phyloP scores from a whole-genome alignment of 1,140 invertebrate species.

The Lasioglossum baleicum region DNA sequence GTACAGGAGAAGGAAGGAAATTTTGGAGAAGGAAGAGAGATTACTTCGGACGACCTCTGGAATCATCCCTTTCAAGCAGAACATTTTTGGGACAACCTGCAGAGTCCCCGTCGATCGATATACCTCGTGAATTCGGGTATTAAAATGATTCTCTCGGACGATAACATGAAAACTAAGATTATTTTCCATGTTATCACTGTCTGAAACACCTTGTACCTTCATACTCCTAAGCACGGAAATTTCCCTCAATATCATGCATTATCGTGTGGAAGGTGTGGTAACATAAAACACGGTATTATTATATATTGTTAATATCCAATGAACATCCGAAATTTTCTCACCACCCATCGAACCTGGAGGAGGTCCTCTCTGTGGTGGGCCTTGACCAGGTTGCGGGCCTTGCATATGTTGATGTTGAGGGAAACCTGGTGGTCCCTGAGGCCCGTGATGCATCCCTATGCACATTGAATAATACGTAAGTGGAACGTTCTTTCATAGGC shows the following conservation, averaged over 20 bases:
- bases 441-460: conserved; percentile 79
- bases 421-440: conserved; percentile 79
- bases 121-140: no score
- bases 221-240: conserved; percentile 54
- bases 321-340: conserved; percentile 66
- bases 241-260: conserved; percentile 67
- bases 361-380: conserved; percentile 84
- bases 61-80: no score
- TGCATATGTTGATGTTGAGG: conserved; percentile 87
- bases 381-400: conserved; percentile 82
- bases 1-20: no score
- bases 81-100: no score
- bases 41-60: no score
- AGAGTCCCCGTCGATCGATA: no score
- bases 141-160: background rate
- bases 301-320: conserved; percentile 41
- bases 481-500: conserved; percentile 47
- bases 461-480: conserved; percentile 62
- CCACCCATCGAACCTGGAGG: conserved; percentile 82
- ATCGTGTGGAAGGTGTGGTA: conserved; percentile 35
- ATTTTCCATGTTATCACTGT: conserved; percentile 25
- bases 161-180: conserved; percentile 13
- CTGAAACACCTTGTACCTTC: conserved; percentile 61
- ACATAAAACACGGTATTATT: background rate
- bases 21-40: no score